These are phyloP conservation scores for Gasterosteus nipponicus DNA, from an alignment of 2,113 vertebrate species.

Conservation along the genomic window DNA sequence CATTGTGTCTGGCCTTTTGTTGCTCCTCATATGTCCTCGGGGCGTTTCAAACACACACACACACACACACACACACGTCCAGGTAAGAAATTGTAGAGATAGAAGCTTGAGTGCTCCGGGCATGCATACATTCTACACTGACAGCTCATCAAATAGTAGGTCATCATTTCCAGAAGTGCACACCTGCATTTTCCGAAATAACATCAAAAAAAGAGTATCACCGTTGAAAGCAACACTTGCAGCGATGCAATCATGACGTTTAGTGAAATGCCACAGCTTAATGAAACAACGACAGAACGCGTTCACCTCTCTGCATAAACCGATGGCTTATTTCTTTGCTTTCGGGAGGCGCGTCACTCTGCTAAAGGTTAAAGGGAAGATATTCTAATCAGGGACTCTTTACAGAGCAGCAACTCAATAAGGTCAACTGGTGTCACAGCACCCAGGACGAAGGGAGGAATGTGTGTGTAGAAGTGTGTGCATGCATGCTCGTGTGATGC, in stretches of 20 bases:
- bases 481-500: not conserved
- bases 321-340: slow-evolving; percentile 60
- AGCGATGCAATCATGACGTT: slow-evolving; percentile 39
- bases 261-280: slow-evolving; percentile 64
- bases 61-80: slow-evolving; percentile 1
- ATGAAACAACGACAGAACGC: slow-evolving; percentile 64
- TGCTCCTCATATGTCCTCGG: slow-evolving; percentile 23
- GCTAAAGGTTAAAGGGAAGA: slow-evolving; percentile 79
- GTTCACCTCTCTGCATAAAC: slow-evolving; percentile 66
- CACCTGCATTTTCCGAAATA: slow-evolving; percentile 54
- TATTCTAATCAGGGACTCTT: slow-evolving; percentile 82
- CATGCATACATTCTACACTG: slow-evolving; percentile 54
- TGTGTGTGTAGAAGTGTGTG: slow-evolving; percentile 46
- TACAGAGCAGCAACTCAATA: slow-evolving; percentile 79
- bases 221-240: slow-evolving; percentile 34
- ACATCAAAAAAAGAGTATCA: slow-evolving; percentile 2
- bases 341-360: slow-evolving; percentile 64
- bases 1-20: slow-evolving; percentile 53
- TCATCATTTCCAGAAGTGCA: slow-evolving; percentile 15
- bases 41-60: slow-evolving; percentile 4
- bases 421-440: slow-evolving; percentile 80
- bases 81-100: slow-evolving; percentile 25
- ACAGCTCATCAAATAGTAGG: slow-evolving; percentile 51
- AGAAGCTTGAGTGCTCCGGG: slow-evolving; percentile 45
- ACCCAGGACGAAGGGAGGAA: slow-evolving; percentile 56